Base-by-base conservation (phyloP, 2,113 vertebrate genomes). In the Puffinus mauretanicus region DNA sequence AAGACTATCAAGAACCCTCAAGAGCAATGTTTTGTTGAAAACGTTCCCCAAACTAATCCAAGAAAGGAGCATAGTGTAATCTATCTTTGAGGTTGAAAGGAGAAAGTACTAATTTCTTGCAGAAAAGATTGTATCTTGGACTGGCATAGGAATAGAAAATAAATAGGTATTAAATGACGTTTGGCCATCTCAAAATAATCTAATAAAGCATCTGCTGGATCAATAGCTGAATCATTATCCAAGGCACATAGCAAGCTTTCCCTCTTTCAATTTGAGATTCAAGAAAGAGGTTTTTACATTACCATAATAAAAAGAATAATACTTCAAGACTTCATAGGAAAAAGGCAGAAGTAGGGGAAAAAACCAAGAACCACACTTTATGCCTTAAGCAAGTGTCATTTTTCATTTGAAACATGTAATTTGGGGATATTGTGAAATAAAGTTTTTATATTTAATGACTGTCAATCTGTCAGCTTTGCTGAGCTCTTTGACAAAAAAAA, bases 111-210 rank as follows among this genome's bases (percentile, higher is more conserved):
- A 94, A 94, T 96, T 92, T 87, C 49, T 58, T 87, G 82, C 79
- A 90, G 89, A 70, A 79, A 90, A 85, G 67, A 83, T 67, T 66
- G 6, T 92, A 82, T 86, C 89, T 85, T 1, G 7, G 62, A 19
- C 83, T 80, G 58, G 80, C 90, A 75, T 58, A 78, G 46, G 57
- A 66, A 71, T 66, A 82, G 83, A 86, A 95, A 94, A 92, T 96
- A 92, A 95, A 94, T 96, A 94, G 73, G 49, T 95, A 90, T 96
- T 94, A 94, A 95, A 91, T 96, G 93, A 79, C 66, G 44, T 94
- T 95, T 6, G 4, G 60, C 60, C 84, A 72, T 72, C 47, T 94
- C 90, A 77, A 88, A 82, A 88, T 95, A 95, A 95, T 95, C 82
- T 88, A 96, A 93, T 96, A 92, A 96, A 94, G 71, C 78, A 94